Base-by-base conservation (phyloP, 2,113 vertebrate species). In the Acanthisitta chloris region DNA sequence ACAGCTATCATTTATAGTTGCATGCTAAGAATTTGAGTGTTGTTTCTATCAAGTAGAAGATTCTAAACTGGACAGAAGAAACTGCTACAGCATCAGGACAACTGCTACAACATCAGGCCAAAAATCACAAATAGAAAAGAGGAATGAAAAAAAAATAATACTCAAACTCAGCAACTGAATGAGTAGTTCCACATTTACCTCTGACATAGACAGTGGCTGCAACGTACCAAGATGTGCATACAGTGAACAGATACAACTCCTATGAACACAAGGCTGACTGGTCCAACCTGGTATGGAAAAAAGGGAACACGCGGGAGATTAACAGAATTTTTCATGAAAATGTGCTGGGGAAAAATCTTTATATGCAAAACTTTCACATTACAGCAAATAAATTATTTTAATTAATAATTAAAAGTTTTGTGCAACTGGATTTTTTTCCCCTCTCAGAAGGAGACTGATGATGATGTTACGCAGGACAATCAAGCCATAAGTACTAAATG, bases 191-290 rank as follows among this genome's bases (percentile, higher is more conserved):
- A 96, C 88, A 98, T 96, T 98, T 98, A 99, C 99, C 99, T 99
- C 93, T 98, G 98, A 97, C 98, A 98, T 3, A 99, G 97, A 94
- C 95, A 98, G 93, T 99, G 98, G 97, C 98, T 99, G 98, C 99
- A 99, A 92, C 96, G 98, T 95, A 99, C 99, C 97, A 99, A 97
- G 94, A 99, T 98, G 97, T 99, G 98, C 99, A 99, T 99, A 97
- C 99, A 99, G 79, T 99, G 98, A 89, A 99, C 97, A 77, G 98
- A 99, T 91, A 99, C 94, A 87, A 99, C 77, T 73, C 98, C 99
- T 97, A 99, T 99, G 95, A 99, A 81, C 65, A 99, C 95, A 93
- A 99, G 98, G 97, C 98, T 99, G 92, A 99, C 87, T 45, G 99
- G 99, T 87, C 99, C 99, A 61, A 99, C 78, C 98, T 99, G 59